Evolutionary conservation across 2,113 vertebrate species (phyloP).

Genomic region (human (Homo sapiens)): GRCh38 chr4:103136501-103137000

Average conservation of each 20-base stretch:
- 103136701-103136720: neutral
- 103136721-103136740: neutral
- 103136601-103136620: neutral
- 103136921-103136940: neutral
- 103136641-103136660: neutral
- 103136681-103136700: neutral
- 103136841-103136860: neutral
- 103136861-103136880: neutral
- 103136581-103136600: neutral
- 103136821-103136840: neutral
- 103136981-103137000: neutral
- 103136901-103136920: neutral
- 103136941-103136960: neutral
- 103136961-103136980: neutral
- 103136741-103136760: neutral
- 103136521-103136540: neutral
- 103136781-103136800: neutral
- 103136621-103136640: conserved; percentile 16
- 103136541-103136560: neutral
- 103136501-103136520: neutral
- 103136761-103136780: neutral
- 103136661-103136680: neutral
- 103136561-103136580: neutral
- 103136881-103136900: neutral
- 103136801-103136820: neutral